Evolutionary conservation across 2,797 vertebrate species (phyloP).

Genomic region (Onychomys arenicola): DNA sequence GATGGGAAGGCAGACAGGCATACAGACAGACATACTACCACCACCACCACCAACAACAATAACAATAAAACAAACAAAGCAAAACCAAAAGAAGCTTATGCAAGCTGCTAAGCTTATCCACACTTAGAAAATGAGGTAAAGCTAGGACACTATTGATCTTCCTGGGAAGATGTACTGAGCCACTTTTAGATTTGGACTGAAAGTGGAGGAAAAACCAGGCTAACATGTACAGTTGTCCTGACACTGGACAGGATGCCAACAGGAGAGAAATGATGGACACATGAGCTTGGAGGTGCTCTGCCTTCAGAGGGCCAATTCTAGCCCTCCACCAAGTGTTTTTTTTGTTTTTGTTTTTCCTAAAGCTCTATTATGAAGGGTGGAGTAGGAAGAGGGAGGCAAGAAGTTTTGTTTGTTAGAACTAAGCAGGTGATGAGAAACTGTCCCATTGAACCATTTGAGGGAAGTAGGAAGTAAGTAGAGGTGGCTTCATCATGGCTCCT

Average conservation of each 20-base stretch:
- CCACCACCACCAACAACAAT: background rate
- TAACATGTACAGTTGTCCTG: background rate
- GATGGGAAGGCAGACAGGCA: background rate
- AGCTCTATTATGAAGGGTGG: background rate
- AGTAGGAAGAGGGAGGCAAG: too few species aligned
- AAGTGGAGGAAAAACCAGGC: background rate
- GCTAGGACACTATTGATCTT: background rate
- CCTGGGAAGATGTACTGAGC: background rate
- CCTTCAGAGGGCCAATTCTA: background rate
- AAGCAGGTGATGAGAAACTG: background rate
- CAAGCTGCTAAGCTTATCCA: background rate
- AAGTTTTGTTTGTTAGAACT: background rate
- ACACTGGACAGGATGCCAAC: background rate
- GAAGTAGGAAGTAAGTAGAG: background rate
- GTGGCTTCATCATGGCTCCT: background rate
- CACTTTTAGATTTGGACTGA: background rate
- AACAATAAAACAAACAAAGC: background rate
- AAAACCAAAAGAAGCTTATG: background rate
- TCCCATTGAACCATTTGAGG: background rate
- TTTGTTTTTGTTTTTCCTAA: background rate
- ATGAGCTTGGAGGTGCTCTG: fast-evolving
- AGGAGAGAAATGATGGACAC: background rate
- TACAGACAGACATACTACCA: background rate
- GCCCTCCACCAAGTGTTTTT: background rate
- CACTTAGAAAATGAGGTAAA: background rate